Evolutionary conservation across 2,888 invertebrate genomes (phyloP), one percentile per base, ranked within the genome.

Genomic region (Clusia tigrina): DNA sequence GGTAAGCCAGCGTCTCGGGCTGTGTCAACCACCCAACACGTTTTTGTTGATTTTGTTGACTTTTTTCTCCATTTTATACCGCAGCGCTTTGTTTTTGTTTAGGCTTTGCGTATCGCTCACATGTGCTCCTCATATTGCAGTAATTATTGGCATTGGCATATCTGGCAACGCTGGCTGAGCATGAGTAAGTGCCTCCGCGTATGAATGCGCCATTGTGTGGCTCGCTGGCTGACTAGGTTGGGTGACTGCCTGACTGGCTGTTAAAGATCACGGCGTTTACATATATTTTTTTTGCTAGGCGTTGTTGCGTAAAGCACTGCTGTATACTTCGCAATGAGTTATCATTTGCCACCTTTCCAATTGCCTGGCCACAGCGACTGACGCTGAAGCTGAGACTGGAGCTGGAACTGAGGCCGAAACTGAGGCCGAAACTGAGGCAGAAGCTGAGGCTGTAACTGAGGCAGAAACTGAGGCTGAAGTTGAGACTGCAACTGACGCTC

Each of bases 281-380:
- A 37, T 51, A 52, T 17, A 9, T 38, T 51, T 6, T 59, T 54
- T 38, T 32, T 46, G 54, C 54, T 57, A 63, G 67, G 67, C 68
- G 64, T 68, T 63, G 62, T 67, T 65, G 63, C 63, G 61, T 67
- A 63, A 65, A 65, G 59, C 63, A n/a, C n/a, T n/a, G 61, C 61
- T 59, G 65, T 65, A 63, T 67, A 67, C 48, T 58, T 54, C 54
- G 48, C 64, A 66, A 65, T 69, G 65, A 67, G 63, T 69, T 67
- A 69, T 69, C 62, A 67, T 66, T 66, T 64, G 58, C 62, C 63
- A 63, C 62, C 63, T 58, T 53, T 42, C 56, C 32, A 46, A 32
- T 52, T 55, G 52, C 25, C 17, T 46, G 37, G 20, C 32, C 32
- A 9, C 32, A 9, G 32, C 32, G 32, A 32, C 12, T 9, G 32